A percentile compares a stretch with the other conserved stretches of the same genome.
Conservation (phyloP, 2,797 vertebrate species). For the Mareca strepera region DNA sequence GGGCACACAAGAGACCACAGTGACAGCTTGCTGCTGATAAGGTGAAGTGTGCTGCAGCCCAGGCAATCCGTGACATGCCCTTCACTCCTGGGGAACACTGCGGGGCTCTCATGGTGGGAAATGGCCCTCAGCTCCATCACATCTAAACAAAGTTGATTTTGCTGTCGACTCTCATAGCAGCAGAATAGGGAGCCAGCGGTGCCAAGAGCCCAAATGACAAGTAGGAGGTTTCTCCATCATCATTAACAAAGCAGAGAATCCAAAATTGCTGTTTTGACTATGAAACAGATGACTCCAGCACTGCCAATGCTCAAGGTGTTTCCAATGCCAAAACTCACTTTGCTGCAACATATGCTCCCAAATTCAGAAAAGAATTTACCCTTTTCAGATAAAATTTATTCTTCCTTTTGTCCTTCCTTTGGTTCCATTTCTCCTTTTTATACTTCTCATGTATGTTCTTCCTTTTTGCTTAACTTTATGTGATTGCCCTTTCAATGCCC, state of each 20-base stretch:
- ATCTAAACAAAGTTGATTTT: not conserved
- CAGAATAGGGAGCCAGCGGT: accelerated
- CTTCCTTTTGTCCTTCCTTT: not conserved
- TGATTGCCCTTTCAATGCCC: accelerated
- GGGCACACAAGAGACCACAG: not conserved
- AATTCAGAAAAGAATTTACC: not conserved
- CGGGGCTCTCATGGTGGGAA: accelerated
- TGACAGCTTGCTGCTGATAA: accelerated
- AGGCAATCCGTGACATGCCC: accelerated
- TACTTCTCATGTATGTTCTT: not conserved
- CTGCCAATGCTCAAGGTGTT: slow-evolving; percentile 46
- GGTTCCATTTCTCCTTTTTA: not conserved
- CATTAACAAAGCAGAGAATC: slow-evolving; percentile 25
- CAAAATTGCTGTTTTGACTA: slow-evolving; percentile 43
- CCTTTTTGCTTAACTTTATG: not conserved
- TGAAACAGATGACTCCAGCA: slow-evolving; percentile 30
- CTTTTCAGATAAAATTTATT: not conserved
- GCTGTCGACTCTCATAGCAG: not conserved
- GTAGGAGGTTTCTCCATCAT: not conserved
- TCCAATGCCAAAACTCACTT: slow-evolving; percentile 49
- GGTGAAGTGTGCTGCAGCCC: accelerated
- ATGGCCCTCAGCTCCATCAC: not conserved
- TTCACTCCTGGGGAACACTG: accelerated
- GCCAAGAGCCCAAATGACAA: not conserved
- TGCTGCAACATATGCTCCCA: slow-evolving; percentile 25